A percentile compares a stretch with the other conserved stretches of the same genome.
These are phyloP conservation scores for Drosophila sp. DNA, from an alignment of 1,140 invertebrate genomes.

Conservation along the genomic window DNA sequence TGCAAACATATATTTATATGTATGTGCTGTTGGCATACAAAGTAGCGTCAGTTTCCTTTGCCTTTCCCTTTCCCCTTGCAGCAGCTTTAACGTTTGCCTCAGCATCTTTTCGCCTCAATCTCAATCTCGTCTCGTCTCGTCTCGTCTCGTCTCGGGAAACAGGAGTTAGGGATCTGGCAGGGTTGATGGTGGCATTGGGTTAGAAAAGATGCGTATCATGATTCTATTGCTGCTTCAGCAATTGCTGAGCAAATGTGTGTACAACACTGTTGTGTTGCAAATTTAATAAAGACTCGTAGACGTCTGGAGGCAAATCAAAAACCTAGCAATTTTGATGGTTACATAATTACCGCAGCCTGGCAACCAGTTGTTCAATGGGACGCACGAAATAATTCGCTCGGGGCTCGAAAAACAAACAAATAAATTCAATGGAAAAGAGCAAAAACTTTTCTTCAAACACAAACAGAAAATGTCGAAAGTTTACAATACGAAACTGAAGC, in stretches of 20 bases:
- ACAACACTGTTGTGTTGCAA: conserved; percentile 42
- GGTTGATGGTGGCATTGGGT: too few relatives aligned
- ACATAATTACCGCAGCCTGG: conserved; percentile 67
- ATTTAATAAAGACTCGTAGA: conserved; percentile 63
- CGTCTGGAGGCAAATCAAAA: conserved; percentile 53
- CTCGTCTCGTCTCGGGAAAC: too few relatives aligned
- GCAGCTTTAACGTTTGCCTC: conserved; percentile 51
- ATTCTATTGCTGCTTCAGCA: conserved; percentile 8
- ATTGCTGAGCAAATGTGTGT: conserved; percentile 45
- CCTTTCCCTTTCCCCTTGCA: conserved; percentile 8
- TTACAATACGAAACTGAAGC: conserved; percentile 61
- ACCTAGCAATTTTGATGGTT: conserved; percentile 72
- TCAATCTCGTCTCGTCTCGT: conserved; percentile 55
- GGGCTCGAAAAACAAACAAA: conserved; percentile 72
- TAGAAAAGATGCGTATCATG: conserved; percentile 17
- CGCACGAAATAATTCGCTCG: conserved; percentile 47
- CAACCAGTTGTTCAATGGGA: conserved; percentile 40
- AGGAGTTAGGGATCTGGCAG: background rate
- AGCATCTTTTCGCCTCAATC: conserved; percentile 65
- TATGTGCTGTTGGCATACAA: conserved; percentile 72
- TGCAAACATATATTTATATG: conserved; percentile 27
- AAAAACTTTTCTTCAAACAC: conserved; percentile 60
- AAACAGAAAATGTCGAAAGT: conserved; percentile 74
- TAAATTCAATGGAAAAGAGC: conserved; percentile 74
- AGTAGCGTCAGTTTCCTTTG: conserved; percentile 70